phyloP scores from a whole-genome alignment of 2,888 invertebrate species.

The Limenitis arthemis region DNA sequence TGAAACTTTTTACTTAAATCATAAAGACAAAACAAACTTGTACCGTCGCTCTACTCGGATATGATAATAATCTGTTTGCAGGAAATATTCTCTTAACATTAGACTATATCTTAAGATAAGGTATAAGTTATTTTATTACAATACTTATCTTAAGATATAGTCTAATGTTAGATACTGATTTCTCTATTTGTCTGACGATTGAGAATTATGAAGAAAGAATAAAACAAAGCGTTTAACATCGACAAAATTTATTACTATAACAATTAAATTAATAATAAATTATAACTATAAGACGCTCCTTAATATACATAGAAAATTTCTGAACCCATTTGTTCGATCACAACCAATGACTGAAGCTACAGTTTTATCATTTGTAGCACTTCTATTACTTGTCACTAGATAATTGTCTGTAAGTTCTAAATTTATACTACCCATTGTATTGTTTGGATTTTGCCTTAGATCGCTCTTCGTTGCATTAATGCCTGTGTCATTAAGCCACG shows the following conservation, averaged over 20 bases:
- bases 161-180: too few relatives aligned
- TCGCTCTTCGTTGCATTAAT: slow-evolving; percentile 1
- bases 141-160: too few relatives aligned
- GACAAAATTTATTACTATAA: slow-evolving; percentile 11
- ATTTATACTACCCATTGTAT: neutral
- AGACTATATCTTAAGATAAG: too few relatives aligned
- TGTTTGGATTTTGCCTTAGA: neutral
- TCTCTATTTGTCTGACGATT: neutral
- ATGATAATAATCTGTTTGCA: too few relatives aligned
- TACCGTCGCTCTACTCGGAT: too few relatives aligned
- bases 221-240: neutral
- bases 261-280: slow-evolving; percentile 7
- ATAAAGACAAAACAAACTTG: too few relatives aligned
- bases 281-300: slow-evolving; percentile 44
- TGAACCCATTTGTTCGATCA: slow-evolving; percentile 42
- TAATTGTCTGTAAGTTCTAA: neutral
- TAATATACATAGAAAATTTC: slow-evolving; percentile 56
- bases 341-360: slow-evolving; percentile 40
- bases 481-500: slow-evolving; percentile 55
- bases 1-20: too few relatives aligned
- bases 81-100: too few relatives aligned
- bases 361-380: slow-evolving; percentile 28
- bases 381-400: neutral
- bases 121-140: too few relatives aligned
- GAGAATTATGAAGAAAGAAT: neutral